Percentiles rank a stretch among this genome's conserved stretches.
These are phyloP conservation scores for Porphyrio hochstetteri DNA, from an alignment of 2,113 vertebrate genomes.

Conservation along the genomic window DNA sequence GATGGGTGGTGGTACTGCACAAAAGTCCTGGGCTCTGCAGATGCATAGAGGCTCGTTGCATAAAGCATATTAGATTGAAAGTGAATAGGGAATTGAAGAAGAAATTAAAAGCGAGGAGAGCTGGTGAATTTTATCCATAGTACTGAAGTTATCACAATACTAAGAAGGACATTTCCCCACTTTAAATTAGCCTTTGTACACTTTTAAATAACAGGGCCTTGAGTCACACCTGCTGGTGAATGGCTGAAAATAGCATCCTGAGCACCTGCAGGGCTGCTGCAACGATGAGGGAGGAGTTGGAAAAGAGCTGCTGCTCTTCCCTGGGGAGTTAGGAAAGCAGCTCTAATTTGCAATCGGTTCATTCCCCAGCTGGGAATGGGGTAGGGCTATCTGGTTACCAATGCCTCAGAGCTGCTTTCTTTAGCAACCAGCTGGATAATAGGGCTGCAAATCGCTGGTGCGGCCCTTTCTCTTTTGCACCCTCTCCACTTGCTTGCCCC, in stretches of 20 bases:
- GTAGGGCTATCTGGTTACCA: background rate
- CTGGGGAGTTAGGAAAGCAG: background rate
- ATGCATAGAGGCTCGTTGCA: background rate
- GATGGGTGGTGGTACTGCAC: background rate
- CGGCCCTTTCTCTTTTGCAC: background rate
- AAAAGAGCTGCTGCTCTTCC: conserved; percentile 2
- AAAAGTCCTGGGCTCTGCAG: background rate
- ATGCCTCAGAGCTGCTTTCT: background rate
- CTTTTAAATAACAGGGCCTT: background rate
- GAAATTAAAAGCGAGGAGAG: background rate
- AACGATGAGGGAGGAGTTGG: background rate
- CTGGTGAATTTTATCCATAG: background rate
- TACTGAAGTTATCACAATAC: background rate
- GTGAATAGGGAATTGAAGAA: background rate
- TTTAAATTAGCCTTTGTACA: background rate
- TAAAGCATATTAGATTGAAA: background rate
- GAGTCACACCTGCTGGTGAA: conserved; percentile 31
- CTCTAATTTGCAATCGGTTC: background rate
- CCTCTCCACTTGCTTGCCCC: background rate
- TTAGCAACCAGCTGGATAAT: background rate
- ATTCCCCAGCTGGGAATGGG: background rate
- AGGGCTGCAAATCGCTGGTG: background rate
- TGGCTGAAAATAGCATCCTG: background rate
- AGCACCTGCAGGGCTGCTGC: conserved; percentile 26
- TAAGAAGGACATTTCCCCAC: background rate